Evolutionary conservation across 92 coral and sea anemone species (phyloP).

Genomic region (Heliopora coerulea): DNA sequence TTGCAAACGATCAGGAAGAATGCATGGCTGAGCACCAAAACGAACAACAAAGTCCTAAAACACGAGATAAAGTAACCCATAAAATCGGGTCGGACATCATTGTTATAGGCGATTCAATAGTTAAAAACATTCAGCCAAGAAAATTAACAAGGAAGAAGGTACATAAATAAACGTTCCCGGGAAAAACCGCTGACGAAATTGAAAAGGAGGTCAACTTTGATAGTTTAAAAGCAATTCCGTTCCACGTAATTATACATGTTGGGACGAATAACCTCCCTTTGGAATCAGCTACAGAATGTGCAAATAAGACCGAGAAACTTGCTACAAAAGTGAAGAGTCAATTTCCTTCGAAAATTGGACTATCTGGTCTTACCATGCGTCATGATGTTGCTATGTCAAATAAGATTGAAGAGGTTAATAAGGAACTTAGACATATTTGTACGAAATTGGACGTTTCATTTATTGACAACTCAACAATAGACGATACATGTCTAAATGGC

Average conservation of each 20-base stretch:
- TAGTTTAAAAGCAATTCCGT: not conserved
- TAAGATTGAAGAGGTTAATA: too few species aligned
- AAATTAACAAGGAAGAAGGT: constrained; percentile 47
- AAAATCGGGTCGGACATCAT: too few species aligned
- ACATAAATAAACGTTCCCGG: constrained; percentile 49
- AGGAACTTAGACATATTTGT: too few species aligned
- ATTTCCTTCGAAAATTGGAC: constrained; percentile 49
- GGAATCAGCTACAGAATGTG: constrained; percentile 38
- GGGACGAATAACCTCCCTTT: constrained; percentile 53
- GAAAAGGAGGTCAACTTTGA: not conserved
- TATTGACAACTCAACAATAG: too few species aligned
- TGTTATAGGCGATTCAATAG: constrained; percentile 43
- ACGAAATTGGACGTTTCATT: too few species aligned
- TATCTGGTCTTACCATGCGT: too few species aligned
- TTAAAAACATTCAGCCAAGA: constrained; percentile 49
- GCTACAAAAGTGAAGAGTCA: constrained; percentile 11
- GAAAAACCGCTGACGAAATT: constrained; percentile 49
- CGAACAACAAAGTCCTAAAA: too few species aligned
- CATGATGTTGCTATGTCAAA: too few species aligned
- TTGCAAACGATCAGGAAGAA: too few species aligned
- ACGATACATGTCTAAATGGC: too few species aligned
- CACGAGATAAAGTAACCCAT: too few species aligned
- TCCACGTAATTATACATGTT: constrained; percentile 54
- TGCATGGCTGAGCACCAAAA: too few species aligned
- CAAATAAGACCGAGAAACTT: constrained; percentile 19